Evolutionary conservation across 64 coral and sea anemone species (phyloP), one percentile per base, ranked within the genome.

Genomic region (Montipora efflorescens): DNA sequence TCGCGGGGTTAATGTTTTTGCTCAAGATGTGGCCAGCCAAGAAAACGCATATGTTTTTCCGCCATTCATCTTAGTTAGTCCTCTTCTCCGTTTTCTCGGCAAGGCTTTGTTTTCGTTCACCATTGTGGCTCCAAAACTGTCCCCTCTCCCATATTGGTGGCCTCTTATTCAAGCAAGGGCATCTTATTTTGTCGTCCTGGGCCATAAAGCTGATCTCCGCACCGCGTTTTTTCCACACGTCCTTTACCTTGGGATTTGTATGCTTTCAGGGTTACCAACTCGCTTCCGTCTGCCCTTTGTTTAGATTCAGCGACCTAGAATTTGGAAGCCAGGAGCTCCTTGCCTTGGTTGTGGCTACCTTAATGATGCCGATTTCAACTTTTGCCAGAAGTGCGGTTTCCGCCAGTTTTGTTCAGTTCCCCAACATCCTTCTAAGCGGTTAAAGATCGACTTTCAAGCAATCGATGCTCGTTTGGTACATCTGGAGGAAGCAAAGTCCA

Each of bases 11-110:
- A 88, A 88, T 75, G 15, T 90, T 48, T 80, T 90, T 67, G 23
- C 75, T 2, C 90, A 77, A 75, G 3, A 75, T 50, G 3, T 92
- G 10, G 2, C 5, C 25, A 16, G 14, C 3, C 18, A 12, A 12
- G 90, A 92, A 74, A 92, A 92, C 45, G 90, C 80, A 4, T 87
- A 84, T 72, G 89, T 80, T 16, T 90, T 80, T 36, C 89, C 89
- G 20, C 89, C 89, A 16, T 90, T 80, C 75, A 20, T 76, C 67
- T 71, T 92, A 7, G 73, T 85, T 45, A 69, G 81, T 28, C 80
- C 79, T n/a, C 21, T 91, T 7, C 78, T 91, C 3, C 44, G 79
- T 14, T 81, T 81, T 59, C 23, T 74, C 36, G 20, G 48, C 2
- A 48, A n/a, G 11, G 55, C n/a, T 4, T 8, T 15, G 21, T 23